Percentiles rank a stretch among this genome's conserved stretches.
phyloP scores from a whole-genome alignment of 2,888 invertebrate genomes.

The Linnaemya vulpina region DNA sequence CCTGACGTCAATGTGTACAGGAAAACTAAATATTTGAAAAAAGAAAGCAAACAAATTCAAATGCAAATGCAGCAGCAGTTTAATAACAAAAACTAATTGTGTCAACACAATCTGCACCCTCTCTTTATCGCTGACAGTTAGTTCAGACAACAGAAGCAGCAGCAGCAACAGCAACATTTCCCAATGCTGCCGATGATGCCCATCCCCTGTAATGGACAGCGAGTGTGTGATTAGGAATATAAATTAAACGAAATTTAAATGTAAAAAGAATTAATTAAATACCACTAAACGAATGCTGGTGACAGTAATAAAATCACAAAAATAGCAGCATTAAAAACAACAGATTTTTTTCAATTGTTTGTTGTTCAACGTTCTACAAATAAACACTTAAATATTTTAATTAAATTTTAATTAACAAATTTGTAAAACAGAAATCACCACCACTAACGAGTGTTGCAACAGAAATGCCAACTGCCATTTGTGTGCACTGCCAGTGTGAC shows the following conservation, averaged over 20 bases:
- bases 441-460: background rate
- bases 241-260: constrained; percentile 33
- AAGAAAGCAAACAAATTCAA: background rate
- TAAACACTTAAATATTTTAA: constrained; percentile 16
- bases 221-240: constrained; percentile 30
- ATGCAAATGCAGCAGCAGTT: background rate
- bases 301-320: constrained; percentile 43
- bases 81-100: constrained; percentile 1
- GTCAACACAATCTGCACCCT: constrained; percentile 5
- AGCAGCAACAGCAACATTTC: too few relatives aligned
- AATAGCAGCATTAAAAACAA: constrained; percentile 7
- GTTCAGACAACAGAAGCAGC: too few relatives aligned
- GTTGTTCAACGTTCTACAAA: constrained; percentile 1
- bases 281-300: constrained; percentile 26
- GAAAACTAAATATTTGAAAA: background rate
- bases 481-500: background rate
- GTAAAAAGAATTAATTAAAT: constrained; percentile 43
- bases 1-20: constrained; percentile 47
- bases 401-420: constrained; percentile 36
- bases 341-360: too few relatives aligned
- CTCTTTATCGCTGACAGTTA: background rate
- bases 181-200: constrained; percentile 7
- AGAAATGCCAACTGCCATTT: background rate
- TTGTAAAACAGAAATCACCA: constrained; percentile 21
- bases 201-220: constrained; percentile 27